Evolutionary conservation across 2,888 invertebrate genomes (phyloP).

Genomic region (Steinernema scapterisci): DNA sequence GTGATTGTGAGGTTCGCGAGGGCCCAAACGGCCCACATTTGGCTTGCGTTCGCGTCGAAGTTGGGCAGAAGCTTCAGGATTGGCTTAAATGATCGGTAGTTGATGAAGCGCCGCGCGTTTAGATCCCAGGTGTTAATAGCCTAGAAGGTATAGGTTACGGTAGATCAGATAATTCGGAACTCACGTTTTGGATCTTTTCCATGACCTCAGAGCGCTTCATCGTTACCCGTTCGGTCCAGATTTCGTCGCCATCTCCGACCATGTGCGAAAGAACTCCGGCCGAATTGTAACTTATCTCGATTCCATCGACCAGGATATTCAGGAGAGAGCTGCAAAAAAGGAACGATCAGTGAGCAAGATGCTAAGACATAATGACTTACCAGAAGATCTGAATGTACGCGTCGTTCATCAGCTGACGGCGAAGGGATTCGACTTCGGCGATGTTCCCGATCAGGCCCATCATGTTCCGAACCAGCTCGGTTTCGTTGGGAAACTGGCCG

Average conservation of each 20-base stretch:
- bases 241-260: conserved; percentile 84
- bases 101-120: conserved; percentile 85
- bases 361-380: conserved; percentile 54
- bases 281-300: conserved; percentile 77
- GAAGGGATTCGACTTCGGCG: conserved; percentile 84
- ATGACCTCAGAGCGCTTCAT: conserved; percentile 54
- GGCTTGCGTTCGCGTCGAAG: conserved; percentile 73
- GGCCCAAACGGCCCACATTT: conserved; percentile 90
- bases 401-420: conserved; percentile 82
- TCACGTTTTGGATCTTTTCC: conserved; percentile 55
- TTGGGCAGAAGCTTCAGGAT: conserved; percentile 80
- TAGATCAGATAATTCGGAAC: background rate
- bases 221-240: conserved; percentile 74
- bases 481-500: conserved; percentile 71
- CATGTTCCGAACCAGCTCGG: conserved; percentile 84
- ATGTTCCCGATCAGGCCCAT: conserved; percentile 92
- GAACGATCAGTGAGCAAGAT: conserved; percentile 25
- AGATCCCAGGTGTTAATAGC: conserved; percentile 89
- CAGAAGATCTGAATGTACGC: conserved; percentile 83
- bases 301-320: conserved; percentile 82
- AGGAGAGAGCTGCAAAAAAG: conserved; percentile 38
- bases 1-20: conserved; percentile 91
- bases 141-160: conserved; percentile 71
- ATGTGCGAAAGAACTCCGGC: conserved; percentile 86
- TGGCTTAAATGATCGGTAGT: conserved; percentile 93